Base-by-base conservation (phyloP, 2,113 vertebrate species). In the Carlito syrichta region DNA sequence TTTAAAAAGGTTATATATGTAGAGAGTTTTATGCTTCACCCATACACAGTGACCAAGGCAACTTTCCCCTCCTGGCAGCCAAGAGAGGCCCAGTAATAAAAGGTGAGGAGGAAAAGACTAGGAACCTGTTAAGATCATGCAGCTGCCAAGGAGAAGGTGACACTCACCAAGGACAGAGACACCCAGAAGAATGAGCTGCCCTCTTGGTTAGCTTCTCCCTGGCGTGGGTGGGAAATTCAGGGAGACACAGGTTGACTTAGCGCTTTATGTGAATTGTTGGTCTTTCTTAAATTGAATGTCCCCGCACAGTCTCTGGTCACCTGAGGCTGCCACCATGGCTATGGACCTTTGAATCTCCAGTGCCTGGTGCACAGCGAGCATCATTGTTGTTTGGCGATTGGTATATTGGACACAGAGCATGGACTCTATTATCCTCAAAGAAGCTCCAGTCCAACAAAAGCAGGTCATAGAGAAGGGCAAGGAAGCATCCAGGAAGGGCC, bases 71-170 rank as follows among this genome's bases (percentile, higher is more conserved):
- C 14, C 22, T 4, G 3, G 19, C 6, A 43, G n/a, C 14, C 25
- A 14, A 14, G 50, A 48, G n/a, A 74, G 73, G 43, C 50, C 69
- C 38, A 12, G 35, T 22, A 9, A 43, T 62, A 22, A 56, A 25
- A 60, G 2, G 50, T 12, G 1, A 30, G n/a, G 62, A 6, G 4
- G 22, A 20, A 6, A 23, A 73, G 13, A 23, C 6, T 27, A 43
- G 10, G 0, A 4, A 8, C 27, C 54, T 35, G 32, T 7, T 3
- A 7, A 63, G 19, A 9, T 66, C 16, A 0, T 27, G 3, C 5
- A 13, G 2, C 23, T 63, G n/a, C 56, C 8, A 2, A 23, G 25
- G 50, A 2, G 32, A 40, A 17, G 14, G 32, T 25, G 12, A 5
- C 1, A 11, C 5, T 48, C 32, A 3, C 10, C 16, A 30, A 43